Percentiles rank a stretch among this genome's conserved stretches.
Conservation (phyloP, 2,113 vertebrate genomes). For the Coptodon bakossiorum region DNA sequence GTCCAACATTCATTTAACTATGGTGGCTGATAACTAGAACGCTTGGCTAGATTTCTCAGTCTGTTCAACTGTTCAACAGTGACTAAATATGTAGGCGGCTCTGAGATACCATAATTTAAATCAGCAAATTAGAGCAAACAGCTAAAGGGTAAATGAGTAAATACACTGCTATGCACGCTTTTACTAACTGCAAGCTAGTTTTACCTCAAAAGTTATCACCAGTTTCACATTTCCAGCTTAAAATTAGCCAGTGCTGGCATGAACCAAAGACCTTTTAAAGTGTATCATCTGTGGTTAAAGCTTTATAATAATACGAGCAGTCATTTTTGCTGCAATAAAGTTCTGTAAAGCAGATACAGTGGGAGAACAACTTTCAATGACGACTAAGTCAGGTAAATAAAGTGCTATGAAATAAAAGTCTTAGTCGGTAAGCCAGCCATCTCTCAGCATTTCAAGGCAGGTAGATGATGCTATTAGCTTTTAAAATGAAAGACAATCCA, state of each 20-base stretch:
- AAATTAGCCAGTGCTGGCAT: background rate
- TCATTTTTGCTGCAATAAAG: background rate
- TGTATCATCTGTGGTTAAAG: background rate
- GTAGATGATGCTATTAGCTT: background rate
- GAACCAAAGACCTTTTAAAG: background rate
- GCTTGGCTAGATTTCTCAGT: background rate
- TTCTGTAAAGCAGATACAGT: background rate
- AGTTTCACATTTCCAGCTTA: background rate
- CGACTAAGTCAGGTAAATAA: background rate
- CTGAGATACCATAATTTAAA: background rate
- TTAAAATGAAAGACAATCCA: background rate
- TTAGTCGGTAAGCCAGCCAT: background rate
- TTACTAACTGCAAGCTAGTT: background rate
- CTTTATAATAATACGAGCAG: background rate
- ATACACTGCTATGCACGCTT: background rate
- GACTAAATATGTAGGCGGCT: background rate
- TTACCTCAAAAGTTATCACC: background rate
- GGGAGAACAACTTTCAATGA: background rate
- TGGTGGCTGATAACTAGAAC: rapidly evolving
- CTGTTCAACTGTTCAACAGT: background rate
- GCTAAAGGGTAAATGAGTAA: background rate
- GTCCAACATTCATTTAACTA: background rate
- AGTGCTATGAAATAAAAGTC: background rate
- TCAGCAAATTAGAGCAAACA: background rate
- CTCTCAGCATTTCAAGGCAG: background rate